These are phyloP conservation scores for Pseudotriccus pelzelni DNA, from an alignment of 2,797 vertebrate species.

Conservation along the genomic window DNA sequence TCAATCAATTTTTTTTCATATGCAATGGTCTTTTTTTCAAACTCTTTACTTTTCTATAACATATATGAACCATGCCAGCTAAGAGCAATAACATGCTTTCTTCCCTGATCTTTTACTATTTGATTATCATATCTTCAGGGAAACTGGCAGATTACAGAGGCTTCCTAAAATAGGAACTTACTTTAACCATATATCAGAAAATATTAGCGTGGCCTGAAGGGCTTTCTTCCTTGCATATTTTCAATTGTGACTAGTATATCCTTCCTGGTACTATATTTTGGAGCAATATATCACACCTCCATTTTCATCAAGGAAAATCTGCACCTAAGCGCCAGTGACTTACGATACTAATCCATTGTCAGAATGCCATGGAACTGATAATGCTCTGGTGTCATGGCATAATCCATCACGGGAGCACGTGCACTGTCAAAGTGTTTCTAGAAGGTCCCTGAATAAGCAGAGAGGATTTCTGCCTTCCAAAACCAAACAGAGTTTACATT, in stretches of 20 bases:
- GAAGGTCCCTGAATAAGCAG: not conserved
- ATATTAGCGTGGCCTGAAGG: accelerated
- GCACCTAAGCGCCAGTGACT: not conserved
- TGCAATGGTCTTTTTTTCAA: not conserved
- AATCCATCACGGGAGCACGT: not conserved
- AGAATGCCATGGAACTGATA: not conserved
- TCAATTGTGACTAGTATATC: not conserved
- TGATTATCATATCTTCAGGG: not conserved
- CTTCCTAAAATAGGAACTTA: not conserved
- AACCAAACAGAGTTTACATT: not conserved
- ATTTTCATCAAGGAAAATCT: not conserved
- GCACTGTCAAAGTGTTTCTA: not conserved
- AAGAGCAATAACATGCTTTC: not conserved
- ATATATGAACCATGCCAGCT: not conserved
- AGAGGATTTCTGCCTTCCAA: not conserved
- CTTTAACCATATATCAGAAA: not conserved
- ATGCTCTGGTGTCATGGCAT: not conserved
- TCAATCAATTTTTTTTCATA: not conserved
- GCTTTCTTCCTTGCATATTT: not conserved
- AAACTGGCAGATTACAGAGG: not conserved
- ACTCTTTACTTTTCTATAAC: not conserved
- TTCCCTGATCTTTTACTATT: not conserved
- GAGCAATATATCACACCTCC: not conserved
- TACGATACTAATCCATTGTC: not conserved
- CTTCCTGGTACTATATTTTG: not conserved